Conservation (phyloP, 2,888 invertebrate species). For the Sussaba pulchella region DNA sequence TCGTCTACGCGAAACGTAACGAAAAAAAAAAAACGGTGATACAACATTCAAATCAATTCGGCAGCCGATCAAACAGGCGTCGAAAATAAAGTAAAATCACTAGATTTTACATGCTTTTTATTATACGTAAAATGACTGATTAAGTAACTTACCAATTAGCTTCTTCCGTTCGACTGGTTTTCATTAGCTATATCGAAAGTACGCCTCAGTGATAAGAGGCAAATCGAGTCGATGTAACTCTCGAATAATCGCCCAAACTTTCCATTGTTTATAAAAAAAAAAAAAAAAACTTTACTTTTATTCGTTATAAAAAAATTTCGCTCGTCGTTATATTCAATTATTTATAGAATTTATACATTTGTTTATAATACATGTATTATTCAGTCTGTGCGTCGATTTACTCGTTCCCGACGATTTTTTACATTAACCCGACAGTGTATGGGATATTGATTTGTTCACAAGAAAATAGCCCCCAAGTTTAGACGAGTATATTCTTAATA, state of each 20-base stretch:
- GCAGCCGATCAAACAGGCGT: constrained; percentile 2
- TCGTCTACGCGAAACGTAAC: constrained; percentile 23
- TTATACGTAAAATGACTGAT: constrained; percentile 61
- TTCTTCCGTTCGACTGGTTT: constrained; percentile 47
- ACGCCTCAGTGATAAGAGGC: background rate
- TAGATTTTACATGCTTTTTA: constrained; percentile 59
- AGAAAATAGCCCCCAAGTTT: no score
- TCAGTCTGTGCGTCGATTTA: constrained; percentile 35
- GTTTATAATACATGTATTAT: constrained; percentile 59
- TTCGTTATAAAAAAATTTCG: constrained; percentile 38
- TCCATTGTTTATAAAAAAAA: constrained; percentile 28
- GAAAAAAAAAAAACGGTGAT: constrained; percentile 57
- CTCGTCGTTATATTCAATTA: constrained; percentile 34
- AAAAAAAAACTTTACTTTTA: constrained; percentile 28
- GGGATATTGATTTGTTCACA: no score
- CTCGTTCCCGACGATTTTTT: background rate
- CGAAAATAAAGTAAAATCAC: constrained; percentile 4
- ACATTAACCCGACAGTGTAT: no score
- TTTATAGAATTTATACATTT: constrained; percentile 60
- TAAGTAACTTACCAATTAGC: constrained; percentile 45
- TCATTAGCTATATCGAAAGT: background rate
- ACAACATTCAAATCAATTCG: constrained; percentile 40
- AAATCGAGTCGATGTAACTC: constrained; percentile 22
- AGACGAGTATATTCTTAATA: no score
- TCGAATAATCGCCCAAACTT: constrained; percentile 42